Conservation (phyloP, 1,140 invertebrate species). For the Drosophila hydei region DNA sequence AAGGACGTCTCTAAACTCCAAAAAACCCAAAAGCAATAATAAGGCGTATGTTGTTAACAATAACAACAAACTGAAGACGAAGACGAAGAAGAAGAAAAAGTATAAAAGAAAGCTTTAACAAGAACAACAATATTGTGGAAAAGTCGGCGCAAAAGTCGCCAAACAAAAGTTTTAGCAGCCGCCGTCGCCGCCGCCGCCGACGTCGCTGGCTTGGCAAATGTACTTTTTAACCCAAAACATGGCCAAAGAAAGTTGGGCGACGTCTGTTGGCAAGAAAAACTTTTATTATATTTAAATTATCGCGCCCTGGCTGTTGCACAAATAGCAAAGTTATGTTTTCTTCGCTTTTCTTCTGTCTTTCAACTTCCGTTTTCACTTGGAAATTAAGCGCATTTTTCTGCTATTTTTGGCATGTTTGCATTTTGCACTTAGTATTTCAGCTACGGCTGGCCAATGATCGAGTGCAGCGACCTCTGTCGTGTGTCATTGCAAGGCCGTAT, state of each 20-base stretch:
- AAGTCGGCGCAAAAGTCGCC: slow-evolving; percentile 63
- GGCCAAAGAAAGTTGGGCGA: slow-evolving; percentile 50
- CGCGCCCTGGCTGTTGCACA: slow-evolving; percentile 24
- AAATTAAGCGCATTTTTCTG: slow-evolving; percentile 8
- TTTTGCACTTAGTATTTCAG: slow-evolving; percentile 9
- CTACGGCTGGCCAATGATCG: slow-evolving; percentile 16
- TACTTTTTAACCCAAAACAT: slow-evolving; percentile 53
- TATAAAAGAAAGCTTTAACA: slow-evolving; percentile 18
- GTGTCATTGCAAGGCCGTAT: slow-evolving; percentile 20
- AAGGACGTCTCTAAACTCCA: slow-evolving; percentile 80
- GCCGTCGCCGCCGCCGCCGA: slow-evolving; percentile 21
- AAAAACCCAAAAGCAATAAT: slow-evolving; percentile 36
- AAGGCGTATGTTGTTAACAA: slow-evolving; percentile 45
- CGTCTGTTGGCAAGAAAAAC: slow-evolving; percentile 33
- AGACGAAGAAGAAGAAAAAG: slow-evolving; percentile 5
- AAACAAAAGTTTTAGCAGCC: slow-evolving; percentile 67
- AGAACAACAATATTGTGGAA: slow-evolving; percentile 44
- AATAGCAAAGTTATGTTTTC: slow-evolving; percentile 26
- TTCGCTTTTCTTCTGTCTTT: not conserved
- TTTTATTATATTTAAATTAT: slow-evolving; percentile 73
- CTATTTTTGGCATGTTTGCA: not conserved
- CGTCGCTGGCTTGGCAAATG: slow-evolving; percentile 37
- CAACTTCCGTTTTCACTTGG: slow-evolving; percentile 42
- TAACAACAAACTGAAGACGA: slow-evolving; percentile 21
- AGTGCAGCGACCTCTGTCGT: slow-evolving; percentile 35